A percentile compares a stretch with the other conserved stretches of the same genome.
Evolutionary conservation across 2,113 vertebrate species (phyloP).

Genomic region (Podilymbus podiceps): DNA sequence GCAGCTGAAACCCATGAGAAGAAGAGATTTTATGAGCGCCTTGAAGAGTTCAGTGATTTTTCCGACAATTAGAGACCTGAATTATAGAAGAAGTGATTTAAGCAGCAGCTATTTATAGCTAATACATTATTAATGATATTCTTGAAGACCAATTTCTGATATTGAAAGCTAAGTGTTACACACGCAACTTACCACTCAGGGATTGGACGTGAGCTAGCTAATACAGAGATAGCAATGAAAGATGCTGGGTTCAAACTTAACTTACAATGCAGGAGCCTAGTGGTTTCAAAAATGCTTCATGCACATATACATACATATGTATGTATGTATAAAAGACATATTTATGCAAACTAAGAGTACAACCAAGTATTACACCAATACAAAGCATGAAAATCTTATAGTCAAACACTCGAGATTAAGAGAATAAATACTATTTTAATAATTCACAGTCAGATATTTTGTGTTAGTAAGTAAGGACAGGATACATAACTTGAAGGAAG

Average conservation of each 20-base stretch:
- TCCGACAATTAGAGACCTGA: not conserved
- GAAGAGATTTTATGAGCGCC: not conserved
- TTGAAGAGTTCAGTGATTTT: not conserved
- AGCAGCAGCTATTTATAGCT: not conserved
- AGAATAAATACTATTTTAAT: not conserved
- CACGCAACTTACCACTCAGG: not conserved
- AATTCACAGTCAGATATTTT: not conserved
- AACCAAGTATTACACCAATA: not conserved
- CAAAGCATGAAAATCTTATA: not conserved
- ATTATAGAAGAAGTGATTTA: not conserved
- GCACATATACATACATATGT: rapidly evolving
- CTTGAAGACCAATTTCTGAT: not conserved
- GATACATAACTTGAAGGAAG: not conserved
- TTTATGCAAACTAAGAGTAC: not conserved
- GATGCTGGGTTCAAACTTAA: not conserved
- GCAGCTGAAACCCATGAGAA: not conserved
- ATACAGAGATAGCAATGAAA: not conserved
- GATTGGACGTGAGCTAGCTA: not conserved
- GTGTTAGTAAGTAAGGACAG: not conserved
- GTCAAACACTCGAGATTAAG: not conserved
- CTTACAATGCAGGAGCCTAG: not conserved
- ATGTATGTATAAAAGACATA: not conserved
- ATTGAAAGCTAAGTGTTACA: not conserved
- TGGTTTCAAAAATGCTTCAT: not conserved
- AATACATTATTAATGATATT: not conserved